Evolutionary conservation across 2,888 invertebrate species (phyloP), one percentile per base, ranked within the genome.

Genomic region (Ichneumoninae sp.): DNA sequence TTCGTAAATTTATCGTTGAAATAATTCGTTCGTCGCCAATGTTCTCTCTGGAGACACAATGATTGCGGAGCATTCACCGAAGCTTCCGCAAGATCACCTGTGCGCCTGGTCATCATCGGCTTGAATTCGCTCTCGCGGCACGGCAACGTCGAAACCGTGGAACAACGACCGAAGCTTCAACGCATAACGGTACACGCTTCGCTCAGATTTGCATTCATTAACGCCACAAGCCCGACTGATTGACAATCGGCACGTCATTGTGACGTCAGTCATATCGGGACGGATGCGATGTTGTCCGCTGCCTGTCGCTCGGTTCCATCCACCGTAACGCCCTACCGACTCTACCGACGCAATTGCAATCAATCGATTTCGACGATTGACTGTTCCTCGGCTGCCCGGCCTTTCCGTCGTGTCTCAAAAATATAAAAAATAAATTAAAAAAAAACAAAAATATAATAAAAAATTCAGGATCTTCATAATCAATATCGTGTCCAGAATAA

Each of bases 191-290:
- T 69, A 73, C 82, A 78, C 50, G 33, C 60, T 69, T 33, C 73
- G 10, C 88, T 87, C 86, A 88, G 88, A 93, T 93, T 93, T 93
- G 92, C 93, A 93, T 93, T 91, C 91, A 93, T 93, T 91, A 92
- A 91, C 92, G 90, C 91, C 89, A 93, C 93, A 93, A 93, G 92
- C 92, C 92, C 90, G 90, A 91, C 93, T 93, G 93, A 93, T 93
- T 93, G 93, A 93, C 93, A 93, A 93, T 93, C 91, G 92, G 91
- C 90, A 88, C 89, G 91, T 93, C 92, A 93, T 93, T 93, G 93
- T 93, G 92, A 93, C 92, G 91, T 93, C 91, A 92, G 89, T 92
- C 91, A 89, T 89, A 89, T 90, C 89, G 88, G 81, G 84, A 83
- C 86, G 73, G 69, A 68, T 44, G 71, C 47, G 22, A 71, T 88